A percentile compares a stretch with the other conserved stretches of the same genome.
Conservation (phyloP, 2,888 invertebrate species). For the Mamestra brassicae region DNA sequence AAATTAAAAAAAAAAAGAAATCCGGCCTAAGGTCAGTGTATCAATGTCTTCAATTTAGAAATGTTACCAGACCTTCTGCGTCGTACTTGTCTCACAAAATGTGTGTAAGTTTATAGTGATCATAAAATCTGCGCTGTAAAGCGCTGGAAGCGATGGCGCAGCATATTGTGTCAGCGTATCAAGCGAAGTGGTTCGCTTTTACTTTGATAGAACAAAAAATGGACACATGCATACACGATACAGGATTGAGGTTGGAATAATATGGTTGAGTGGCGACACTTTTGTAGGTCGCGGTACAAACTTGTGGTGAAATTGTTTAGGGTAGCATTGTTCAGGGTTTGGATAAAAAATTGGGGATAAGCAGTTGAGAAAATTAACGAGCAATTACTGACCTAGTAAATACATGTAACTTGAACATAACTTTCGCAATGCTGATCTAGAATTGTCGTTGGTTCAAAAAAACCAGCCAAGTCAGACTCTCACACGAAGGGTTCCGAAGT, state of each 20-base stretch:
- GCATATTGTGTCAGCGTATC: slow-evolving; percentile 46
- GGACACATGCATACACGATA: slow-evolving; percentile 24
- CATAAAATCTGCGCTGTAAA: slow-evolving; percentile 57
- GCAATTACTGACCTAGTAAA: no score
- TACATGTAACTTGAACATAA: no score
- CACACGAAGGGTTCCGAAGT: background rate
- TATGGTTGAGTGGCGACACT: slow-evolving; percentile 30
- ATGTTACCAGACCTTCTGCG: slow-evolving; percentile 6
- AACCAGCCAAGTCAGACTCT: background rate
- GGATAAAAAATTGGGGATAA: background rate
- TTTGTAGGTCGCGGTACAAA: background rate
- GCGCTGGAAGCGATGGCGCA: slow-evolving; percentile 47
- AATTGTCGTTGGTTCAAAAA: background rate
- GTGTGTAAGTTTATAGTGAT: slow-evolving; percentile 55
- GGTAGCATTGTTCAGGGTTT: no score
- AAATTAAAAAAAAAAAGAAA: no score
- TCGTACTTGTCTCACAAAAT: background rate
- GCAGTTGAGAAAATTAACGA: no score
- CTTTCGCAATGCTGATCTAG: no score
- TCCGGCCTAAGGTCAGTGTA: background rate
- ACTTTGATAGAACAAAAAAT: slow-evolving; percentile 45
- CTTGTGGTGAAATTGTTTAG: background rate
- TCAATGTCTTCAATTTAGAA: background rate
- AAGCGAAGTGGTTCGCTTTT: slow-evolving; percentile 45
- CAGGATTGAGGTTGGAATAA: background rate